Evolutionary conservation across 1,140 invertebrate genomes (phyloP).

Genomic region (Streblospio benedicti): DNA sequence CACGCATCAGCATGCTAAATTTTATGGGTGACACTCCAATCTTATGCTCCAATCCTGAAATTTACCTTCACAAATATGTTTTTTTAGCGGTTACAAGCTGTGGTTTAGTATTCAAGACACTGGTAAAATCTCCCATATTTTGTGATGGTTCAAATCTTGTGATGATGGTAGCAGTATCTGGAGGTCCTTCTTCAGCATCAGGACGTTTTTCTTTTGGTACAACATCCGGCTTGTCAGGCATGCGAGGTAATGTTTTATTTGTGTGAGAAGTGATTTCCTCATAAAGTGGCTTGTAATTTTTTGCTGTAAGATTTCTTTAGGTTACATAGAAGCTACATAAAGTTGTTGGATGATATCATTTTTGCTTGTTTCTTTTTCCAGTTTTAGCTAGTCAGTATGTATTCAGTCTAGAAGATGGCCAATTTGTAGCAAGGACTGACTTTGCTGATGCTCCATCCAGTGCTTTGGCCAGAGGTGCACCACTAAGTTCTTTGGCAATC

Average conservation of each 20-base stretch:
- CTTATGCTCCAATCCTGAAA: no score
- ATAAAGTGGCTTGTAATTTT: no score
- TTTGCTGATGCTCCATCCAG: constrained; percentile 40
- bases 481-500: no score
- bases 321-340: no score
- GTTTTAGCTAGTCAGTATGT: constrained; percentile 38
- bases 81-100: constrained; percentile 32
- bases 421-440: constrained; percentile 33
- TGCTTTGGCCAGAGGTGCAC: constrained; percentile 34
- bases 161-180: constrained; percentile 30
- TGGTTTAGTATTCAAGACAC: constrained; percentile 35
- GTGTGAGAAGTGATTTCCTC: no score
- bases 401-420: constrained; percentile 37
- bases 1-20: no score
- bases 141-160: constrained; percentile 40
- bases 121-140: constrained; percentile 37
- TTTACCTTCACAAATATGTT: no score
- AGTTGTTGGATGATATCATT: no score
- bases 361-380: no score
- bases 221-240: constrained; percentile 28
- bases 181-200: constrained; percentile 24
- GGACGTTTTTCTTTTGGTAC: constrained; percentile 40
- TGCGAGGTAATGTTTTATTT: constrained; percentile 27
- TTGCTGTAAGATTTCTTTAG: no score
- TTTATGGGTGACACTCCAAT: no score